These are phyloP conservation scores for Cryptocephalus moraei DNA, from an alignment of 2,888 invertebrate species.

Conservation along the genomic window DNA sequence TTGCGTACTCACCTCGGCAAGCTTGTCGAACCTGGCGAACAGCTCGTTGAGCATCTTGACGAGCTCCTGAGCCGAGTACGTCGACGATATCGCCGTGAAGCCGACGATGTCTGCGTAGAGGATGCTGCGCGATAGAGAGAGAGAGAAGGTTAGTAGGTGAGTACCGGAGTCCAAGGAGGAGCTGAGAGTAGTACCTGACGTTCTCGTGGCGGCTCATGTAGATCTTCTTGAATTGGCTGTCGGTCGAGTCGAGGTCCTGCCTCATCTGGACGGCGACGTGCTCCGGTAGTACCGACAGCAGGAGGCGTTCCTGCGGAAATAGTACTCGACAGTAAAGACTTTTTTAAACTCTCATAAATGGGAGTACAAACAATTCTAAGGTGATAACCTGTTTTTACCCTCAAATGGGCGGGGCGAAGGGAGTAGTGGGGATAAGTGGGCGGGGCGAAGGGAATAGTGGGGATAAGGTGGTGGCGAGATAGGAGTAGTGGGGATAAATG, in stretches of 20 bases:
- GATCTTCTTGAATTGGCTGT: constrained; percentile 94
- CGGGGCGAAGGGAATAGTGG: too few species aligned
- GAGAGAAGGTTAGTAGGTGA: too few species aligned
- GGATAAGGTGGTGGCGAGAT: too few species aligned
- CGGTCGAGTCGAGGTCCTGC: constrained; percentile 82
- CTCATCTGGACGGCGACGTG: constrained; percentile 96
- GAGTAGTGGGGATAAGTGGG: too few species aligned
- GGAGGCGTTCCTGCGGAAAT: constrained; percentile 65
- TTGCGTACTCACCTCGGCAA: constrained; percentile 67
- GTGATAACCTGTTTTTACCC: too few species aligned
- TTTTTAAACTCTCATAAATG: too few species aligned
- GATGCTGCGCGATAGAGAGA: too few species aligned
- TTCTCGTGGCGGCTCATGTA: constrained; percentile 96
- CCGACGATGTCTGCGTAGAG: constrained; percentile 97
- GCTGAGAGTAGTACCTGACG: constrained; percentile 57
- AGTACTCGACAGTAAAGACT: neutral
- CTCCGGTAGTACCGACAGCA: constrained; percentile 88
- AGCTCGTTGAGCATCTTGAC: constrained; percentile 93
- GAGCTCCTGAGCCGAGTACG: constrained; percentile 89
- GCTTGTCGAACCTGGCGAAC: constrained; percentile 89
- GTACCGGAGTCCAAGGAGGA: too few species aligned
- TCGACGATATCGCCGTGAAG: constrained; percentile 91
- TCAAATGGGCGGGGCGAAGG: too few species aligned
- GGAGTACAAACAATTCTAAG: too few species aligned
- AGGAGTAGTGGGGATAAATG: too few species aligned